Evolutionary conservation across 1,140 invertebrate species (phyloP).

Genomic region (Amyelois transitella): DNA sequence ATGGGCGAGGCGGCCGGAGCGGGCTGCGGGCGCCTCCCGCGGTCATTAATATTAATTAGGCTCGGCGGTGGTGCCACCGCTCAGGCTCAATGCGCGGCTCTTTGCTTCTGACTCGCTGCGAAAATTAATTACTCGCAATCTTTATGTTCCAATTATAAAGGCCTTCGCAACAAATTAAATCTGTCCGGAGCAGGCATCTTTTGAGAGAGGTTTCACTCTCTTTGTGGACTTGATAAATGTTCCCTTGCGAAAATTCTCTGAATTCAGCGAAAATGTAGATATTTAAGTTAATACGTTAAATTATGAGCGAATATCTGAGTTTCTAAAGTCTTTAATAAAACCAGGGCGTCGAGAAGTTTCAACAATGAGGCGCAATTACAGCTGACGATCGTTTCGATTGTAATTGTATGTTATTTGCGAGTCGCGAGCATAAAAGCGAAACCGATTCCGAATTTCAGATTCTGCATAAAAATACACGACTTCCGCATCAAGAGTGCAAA

Average conservation of each 20-base stretch:
- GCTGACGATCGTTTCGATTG: constrained; percentile 19
- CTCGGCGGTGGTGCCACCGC: constrained; percentile 46
- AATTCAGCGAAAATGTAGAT: constrained; percentile 60
- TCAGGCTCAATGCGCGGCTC: constrained; percentile 55
- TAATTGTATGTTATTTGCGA: constrained; percentile 61
- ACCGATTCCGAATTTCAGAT: constrained; percentile 58
- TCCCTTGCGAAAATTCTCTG: constrained; percentile 59
- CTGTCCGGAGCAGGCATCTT: constrained; percentile 69
- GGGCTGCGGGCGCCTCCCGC: constrained; percentile 44
- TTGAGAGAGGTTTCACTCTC: constrained; percentile 71
- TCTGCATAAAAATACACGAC: constrained; percentile 67
- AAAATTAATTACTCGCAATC: constrained; percentile 75
- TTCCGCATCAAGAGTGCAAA: constrained; percentile 66
- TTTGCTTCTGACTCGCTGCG: constrained; percentile 70
- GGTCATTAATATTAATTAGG: constrained; percentile 74
- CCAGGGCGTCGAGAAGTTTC: constrained; percentile 23
- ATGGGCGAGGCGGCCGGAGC: constrained; percentile 28
- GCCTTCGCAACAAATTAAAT: constrained; percentile 75
- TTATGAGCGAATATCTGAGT: constrained; percentile 29
- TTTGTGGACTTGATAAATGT: constrained; percentile 74
- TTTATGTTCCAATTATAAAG: constrained; percentile 75
- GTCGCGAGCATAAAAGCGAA: constrained; percentile 58
- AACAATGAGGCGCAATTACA: constrained; percentile 49
- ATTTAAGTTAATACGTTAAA: constrained; percentile 66
- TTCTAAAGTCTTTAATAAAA: constrained; percentile 23